Percentiles rank a stretch among this genome's conserved stretches.
Evolutionary conservation across 1,140 invertebrate species (phyloP).

Genomic region (Drosophila melanica): DNA sequence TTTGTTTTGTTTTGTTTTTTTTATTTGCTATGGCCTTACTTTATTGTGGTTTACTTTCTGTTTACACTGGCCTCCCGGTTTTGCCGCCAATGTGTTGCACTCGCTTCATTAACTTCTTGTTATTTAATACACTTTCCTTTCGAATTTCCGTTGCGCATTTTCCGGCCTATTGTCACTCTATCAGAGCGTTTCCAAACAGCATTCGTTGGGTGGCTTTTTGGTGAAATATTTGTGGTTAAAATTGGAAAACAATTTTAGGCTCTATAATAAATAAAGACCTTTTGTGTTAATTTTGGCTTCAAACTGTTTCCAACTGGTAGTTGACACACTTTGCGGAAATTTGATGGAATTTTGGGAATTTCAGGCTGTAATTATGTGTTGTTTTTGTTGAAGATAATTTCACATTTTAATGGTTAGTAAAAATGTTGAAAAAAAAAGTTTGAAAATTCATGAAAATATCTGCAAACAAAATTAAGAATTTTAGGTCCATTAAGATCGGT

Average conservation of each 20-base stretch:
- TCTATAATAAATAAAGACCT: conserved; percentile 67
- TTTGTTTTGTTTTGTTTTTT: conserved; percentile 45
- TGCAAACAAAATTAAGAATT: no score
- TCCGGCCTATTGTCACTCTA: conserved; percentile 65
- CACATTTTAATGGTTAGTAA: no score
- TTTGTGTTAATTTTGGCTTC: conserved; percentile 8
- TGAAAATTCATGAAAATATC: no score
- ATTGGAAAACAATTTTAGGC: conserved; percentile 46
- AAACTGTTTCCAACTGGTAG: conserved; percentile 38
- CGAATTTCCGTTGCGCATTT: conserved; percentile 59
- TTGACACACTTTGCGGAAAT: conserved; percentile 32
- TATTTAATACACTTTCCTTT: conserved; percentile 72
- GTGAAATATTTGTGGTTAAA: conserved; percentile 30
- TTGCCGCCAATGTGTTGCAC: conserved; percentile 45
- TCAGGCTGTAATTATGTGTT: not conserved
- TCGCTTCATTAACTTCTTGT: conserved; percentile 77
- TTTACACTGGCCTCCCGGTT: conserved; percentile 1
- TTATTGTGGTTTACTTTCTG: conserved; percentile 60
- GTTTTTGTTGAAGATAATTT: no score
- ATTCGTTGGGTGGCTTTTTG: conserved; percentile 10
- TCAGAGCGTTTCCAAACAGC: conserved; percentile 57
- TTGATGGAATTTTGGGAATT: conserved; percentile 14
- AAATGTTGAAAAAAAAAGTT: no score
- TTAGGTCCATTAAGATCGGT: no score
- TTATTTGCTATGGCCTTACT: conserved; percentile 37